Conservation (phyloP, 2,113 vertebrate species). For the Pachyramphus minor region DNA sequence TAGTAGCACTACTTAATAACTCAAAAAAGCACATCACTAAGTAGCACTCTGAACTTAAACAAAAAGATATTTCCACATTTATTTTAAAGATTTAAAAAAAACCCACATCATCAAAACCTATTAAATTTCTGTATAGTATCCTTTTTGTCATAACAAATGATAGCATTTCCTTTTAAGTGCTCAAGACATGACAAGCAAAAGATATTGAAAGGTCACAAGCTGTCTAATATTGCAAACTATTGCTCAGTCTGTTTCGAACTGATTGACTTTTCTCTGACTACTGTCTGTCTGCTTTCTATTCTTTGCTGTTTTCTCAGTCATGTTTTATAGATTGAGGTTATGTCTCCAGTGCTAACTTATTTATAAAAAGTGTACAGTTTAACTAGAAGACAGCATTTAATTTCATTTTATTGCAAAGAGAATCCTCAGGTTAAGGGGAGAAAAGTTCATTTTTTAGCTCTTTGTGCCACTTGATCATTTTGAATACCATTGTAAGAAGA, state of each 20-base stretch:
- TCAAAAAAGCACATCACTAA: background rate
- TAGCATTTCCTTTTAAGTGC: background rate
- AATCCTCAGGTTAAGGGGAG: background rate
- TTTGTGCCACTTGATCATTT: background rate
- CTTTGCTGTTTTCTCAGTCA: background rate
- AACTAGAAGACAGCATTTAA: background rate
- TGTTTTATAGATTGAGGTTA: background rate
- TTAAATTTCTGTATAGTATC: background rate
- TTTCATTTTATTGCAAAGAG: background rate
- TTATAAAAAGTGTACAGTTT: background rate
- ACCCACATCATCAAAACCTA: background rate
- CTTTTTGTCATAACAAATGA: background rate
- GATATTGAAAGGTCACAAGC: constrained; percentile 11
- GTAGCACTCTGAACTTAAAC: background rate
- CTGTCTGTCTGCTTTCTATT: background rate
- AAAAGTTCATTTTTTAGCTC: background rate
- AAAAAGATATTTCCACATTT: background rate
- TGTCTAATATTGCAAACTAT: background rate
- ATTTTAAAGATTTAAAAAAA: background rate
- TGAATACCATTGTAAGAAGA: background rate
- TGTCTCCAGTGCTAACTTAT: background rate
- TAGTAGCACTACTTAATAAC: background rate
- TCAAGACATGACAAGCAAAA: background rate
- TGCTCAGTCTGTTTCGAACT: background rate
- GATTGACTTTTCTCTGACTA: background rate